phyloP scores from a whole-genome alignment of 2,113 vertebrate species.

The Melanotaenia duboulayi region DNA sequence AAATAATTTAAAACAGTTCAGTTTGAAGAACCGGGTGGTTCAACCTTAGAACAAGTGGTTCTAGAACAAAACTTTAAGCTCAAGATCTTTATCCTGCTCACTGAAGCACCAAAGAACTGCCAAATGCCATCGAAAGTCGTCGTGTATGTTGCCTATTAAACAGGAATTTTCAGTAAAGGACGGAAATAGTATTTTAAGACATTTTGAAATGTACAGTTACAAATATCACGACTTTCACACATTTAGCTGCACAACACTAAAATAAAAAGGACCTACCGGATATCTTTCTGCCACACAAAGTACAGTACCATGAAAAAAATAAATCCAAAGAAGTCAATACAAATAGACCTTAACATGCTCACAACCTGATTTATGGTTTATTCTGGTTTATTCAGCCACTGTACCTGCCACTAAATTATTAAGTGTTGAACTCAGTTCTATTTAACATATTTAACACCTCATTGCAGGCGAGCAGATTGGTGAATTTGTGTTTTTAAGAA shows the following conservation, averaged over 20 bases:
- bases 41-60: constrained; percentile 24
- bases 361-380: no score
- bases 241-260: constrained; percentile 62
- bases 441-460: background rate
- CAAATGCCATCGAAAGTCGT: constrained; percentile 2
- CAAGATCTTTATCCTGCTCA: constrained; percentile 20
- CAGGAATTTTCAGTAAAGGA: constrained; percentile 7
- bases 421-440: background rate
- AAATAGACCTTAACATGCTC: constrained; percentile 52
- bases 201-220: constrained; percentile 65
- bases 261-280: constrained; percentile 40
- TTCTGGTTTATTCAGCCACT: constrained; percentile 25
- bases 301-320: constrained; percentile 61
- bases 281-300: constrained; percentile 50
- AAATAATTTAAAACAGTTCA: constrained; percentile 25
- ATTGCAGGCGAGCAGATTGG: background rate
- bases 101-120: constrained; percentile 13
- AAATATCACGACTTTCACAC: constrained; percentile 74
- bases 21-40: constrained; percentile 18
- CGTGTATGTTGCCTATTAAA: constrained; percentile 1
- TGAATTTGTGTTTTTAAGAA: background rate
- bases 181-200: constrained; percentile 28
- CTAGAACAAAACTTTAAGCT: background rate
- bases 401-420: background rate
- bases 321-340: constrained; percentile 50